Conservation (phyloP, 2,888 invertebrate species). For the Thumatha senex region DNA sequence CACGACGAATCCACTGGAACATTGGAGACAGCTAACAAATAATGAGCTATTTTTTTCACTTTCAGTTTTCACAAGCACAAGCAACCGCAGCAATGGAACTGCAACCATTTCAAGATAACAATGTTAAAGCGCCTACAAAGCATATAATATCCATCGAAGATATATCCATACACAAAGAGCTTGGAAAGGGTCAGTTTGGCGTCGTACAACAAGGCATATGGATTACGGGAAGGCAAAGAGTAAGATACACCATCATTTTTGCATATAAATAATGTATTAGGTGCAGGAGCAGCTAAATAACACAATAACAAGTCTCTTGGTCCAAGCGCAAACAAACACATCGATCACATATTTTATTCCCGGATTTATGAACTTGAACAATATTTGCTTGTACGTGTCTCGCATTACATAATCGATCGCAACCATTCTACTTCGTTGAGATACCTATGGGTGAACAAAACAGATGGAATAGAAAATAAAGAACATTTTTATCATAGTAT, state of each 20-base stretch:
- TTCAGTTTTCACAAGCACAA: constrained; percentile 52
- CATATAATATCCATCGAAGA: constrained; percentile 96
- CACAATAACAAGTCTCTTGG: no score
- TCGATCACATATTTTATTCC: neutral
- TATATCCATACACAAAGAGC: constrained; percentile 95
- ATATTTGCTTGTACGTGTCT: neutral
- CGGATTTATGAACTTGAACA: neutral
- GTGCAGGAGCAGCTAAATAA: no score
- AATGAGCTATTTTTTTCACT: no score
- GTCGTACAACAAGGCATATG: constrained; percentile 99
- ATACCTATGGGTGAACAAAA: no score
- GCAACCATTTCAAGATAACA: constrained; percentile 61
- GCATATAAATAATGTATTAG: neutral
- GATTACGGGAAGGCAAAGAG: constrained; percentile 96
- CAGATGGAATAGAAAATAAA: no score
- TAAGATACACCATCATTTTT: constrained; percentile 60
- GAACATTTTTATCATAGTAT: no score
- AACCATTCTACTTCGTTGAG: neutral
- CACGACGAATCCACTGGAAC: no score
- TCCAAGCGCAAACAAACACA: neutral
- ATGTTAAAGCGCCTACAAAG: constrained; percentile 89
- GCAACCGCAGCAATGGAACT: constrained; percentile 51
- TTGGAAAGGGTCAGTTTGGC: constrained; percentile 99
- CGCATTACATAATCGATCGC: neutral
- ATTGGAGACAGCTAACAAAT: no score